These are phyloP conservation scores for Palaemon carinicauda DNA, from an alignment of 1,140 invertebrate genomes.

Conservation along the genomic window DNA sequence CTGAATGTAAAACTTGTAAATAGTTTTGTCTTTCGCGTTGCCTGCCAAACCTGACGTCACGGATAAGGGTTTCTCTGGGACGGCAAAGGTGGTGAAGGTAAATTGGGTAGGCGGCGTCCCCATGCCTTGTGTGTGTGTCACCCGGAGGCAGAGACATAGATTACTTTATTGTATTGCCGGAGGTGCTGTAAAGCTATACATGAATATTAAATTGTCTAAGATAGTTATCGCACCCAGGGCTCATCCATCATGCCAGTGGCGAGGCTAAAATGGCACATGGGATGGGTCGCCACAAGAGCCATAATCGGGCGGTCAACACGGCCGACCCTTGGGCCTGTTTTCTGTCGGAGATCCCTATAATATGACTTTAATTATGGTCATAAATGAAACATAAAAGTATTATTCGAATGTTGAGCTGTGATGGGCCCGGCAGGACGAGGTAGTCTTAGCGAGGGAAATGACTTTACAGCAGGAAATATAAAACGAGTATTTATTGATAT, in stretches of 20 bases:
- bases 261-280: neutral
- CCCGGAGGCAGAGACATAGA: neutral
- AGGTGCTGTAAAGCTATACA: conserved; percentile 43
- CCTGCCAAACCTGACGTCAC: neutral
- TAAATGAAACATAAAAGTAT: conserved; percentile 52
- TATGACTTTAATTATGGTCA: conserved; percentile 54
- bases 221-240: neutral
- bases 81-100: too few relatives aligned
- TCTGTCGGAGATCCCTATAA: conserved; percentile 15
- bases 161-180: conserved; percentile 40
- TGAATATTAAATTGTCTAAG: conserved; percentile 47
- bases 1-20: too few relatives aligned
- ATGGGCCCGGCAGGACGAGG: conserved; percentile 3
- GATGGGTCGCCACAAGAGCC: neutral
- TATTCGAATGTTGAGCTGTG: conserved; percentile 39
- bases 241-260: conserved; percentile 7
- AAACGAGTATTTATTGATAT: conserved; percentile 51
- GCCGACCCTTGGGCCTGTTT: neutral
- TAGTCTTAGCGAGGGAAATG: conserved; percentile 27
- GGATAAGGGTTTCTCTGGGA: neutral
- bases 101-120: conserved; percentile 12
- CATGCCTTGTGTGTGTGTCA: neutral
- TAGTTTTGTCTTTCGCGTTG: too few relatives aligned
- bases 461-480: conserved; percentile 52
- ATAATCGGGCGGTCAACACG: neutral